Percentiles rank a stretch among this genome's conserved stretches.
Conservation (phyloP, 2,797 vertebrate genomes). For the Enoplosus armatus region DNA sequence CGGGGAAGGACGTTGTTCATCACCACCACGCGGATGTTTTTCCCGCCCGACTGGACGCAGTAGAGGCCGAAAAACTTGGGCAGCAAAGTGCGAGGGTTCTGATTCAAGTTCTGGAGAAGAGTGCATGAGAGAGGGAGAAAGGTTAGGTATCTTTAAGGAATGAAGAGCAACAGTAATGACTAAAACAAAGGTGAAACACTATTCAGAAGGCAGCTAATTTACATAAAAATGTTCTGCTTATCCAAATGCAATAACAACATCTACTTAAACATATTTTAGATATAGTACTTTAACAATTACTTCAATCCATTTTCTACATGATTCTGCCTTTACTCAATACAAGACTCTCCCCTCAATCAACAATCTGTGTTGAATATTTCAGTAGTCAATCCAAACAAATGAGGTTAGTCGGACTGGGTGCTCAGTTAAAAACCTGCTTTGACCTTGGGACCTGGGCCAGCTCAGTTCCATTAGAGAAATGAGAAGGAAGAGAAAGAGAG, state of each 20-base stretch:
- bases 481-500: conserved; percentile 25
- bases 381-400: conserved; percentile 59
- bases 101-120: conserved; percentile 94
- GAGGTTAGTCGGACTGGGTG: conserved; percentile 55
- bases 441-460: conserved; percentile 68
- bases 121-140: not conserved
- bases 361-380: conserved; percentile 53
- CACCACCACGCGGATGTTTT: conserved; percentile 97
- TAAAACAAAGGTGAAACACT: not conserved
- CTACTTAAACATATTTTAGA: too few species aligned
- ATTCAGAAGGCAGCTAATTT: not conserved
- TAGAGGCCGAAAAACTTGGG: conserved; percentile 99
- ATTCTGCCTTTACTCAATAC: not conserved
- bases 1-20: conserved; percentile 99
- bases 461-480: conserved; percentile 68
- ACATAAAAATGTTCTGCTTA: not conserved
- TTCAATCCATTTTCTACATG: not conserved
- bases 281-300: too few species aligned
- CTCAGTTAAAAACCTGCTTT: conserved; percentile 59
- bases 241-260: not conserved
- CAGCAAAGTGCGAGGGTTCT: conserved; percentile 96
- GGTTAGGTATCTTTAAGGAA: too few species aligned
- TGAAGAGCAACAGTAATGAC: not conserved
- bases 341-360: conserved; percentile 11
- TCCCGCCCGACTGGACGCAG: conserved; percentile 97